Evolutionary conservation across 2,113 vertebrate genomes (phyloP), one percentile per base, ranked within the genome.

Genomic region (Potamarius usumacintae): DNA sequence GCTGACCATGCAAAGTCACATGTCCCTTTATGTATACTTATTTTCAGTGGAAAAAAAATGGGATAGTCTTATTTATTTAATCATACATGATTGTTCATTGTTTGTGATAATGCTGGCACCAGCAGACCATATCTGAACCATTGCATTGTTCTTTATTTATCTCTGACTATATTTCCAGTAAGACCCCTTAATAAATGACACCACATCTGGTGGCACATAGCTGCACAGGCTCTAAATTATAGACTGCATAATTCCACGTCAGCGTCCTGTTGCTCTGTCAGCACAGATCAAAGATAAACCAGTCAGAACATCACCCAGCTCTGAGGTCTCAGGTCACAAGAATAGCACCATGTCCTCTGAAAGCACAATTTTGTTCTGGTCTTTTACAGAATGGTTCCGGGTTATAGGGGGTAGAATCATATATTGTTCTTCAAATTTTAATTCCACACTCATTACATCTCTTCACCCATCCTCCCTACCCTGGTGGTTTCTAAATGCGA

Each of bases 241-340:
- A 88, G 88, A 88, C 76, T 1, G 34, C 52, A 53, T 86, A 89
- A 84, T 88, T 91, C 81, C 77, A 82, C 67, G 7, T 78, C 67
- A 85, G 78, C 84, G 63, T 84, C 87, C 88, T 91, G 90, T 89
- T 84, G 84, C 84, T 89, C 90, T 88, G 90, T 86, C 88, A 91
- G 52, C 20, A 55, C 81, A 57, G 83, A 89, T 90, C 86, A 89
- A 79, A 83, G 81, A 86, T 82, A 81, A 88, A 85, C 25, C 76
- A 81, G 55, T 62, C 81, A 53, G 77, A 72, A 55, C 63, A 62
- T 77, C 87, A 83, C 83, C 86, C 53, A 55, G 77, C 72, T 50
- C 22, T 62, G 53, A 84, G 76, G 58, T 79, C 57, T 60, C 53
- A 77, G 86, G 84, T 89, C 84, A 86, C 3, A 8, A 81, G 30